phyloP scores from a whole-genome alignment of 2,888 invertebrate genomes.

The Dinocampus coccinellae region DNA sequence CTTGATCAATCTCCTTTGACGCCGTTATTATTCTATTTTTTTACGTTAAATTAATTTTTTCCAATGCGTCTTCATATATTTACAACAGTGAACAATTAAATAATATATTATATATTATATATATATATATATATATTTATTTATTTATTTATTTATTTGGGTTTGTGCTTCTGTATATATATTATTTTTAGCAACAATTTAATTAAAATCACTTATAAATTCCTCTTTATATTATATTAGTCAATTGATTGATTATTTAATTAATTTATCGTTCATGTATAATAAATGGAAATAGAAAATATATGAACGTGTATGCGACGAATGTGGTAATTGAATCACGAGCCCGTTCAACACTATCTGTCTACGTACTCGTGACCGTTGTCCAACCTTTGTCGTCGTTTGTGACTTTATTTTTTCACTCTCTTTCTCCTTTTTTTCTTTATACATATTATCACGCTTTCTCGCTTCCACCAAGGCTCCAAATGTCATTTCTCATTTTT shows the following conservation, averaged over 20 bases:
- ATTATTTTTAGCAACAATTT: neutral
- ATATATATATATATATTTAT: no score
- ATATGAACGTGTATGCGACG: slow-evolving; percentile 34
- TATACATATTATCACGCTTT: slow-evolving; percentile 42
- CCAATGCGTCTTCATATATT: neutral
- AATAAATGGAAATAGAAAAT: neutral
- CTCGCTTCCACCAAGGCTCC: neutral
- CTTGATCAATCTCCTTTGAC: slow-evolving; percentile 2
- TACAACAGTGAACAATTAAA: no score
- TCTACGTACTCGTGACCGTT: slow-evolving; percentile 21
- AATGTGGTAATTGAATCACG: slow-evolving; percentile 55
- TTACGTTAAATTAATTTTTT: neutral
- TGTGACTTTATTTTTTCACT: slow-evolving; percentile 50
- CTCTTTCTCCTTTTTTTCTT: slow-evolving; percentile 46
- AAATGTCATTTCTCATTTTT: slow-evolving; percentile 41
- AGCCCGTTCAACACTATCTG: slow-evolving; percentile 47
- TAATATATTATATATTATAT: no score
- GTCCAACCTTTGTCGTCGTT: slow-evolving; percentile 10
- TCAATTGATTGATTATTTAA: neutral
- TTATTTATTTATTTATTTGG: no score
- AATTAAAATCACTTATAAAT: neutral
- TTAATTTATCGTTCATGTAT: neutral
- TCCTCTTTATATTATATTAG: neutral
- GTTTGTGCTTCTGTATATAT: neutral
- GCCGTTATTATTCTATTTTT: neutral